Evolutionary conservation across 2,113 vertebrate species (phyloP).

Genomic region (Oceanites oceanicus): DNA sequence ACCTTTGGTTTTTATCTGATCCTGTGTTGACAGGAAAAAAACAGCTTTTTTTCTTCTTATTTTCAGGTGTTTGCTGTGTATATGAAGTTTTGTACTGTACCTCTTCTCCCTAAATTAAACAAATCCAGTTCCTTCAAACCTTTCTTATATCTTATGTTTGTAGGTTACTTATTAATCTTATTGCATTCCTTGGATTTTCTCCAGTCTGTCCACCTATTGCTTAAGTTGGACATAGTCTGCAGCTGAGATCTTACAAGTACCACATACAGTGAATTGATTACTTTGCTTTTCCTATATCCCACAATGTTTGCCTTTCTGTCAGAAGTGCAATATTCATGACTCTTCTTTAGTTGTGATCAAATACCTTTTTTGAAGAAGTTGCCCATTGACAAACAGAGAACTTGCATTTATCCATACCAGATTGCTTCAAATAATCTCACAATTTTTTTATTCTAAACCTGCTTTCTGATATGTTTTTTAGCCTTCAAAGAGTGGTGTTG

Average conservation of each 20-base stretch:
- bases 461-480: neutral
- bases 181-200: neutral
- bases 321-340: neutral
- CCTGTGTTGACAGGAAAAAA: neutral
- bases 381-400: neutral
- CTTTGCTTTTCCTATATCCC: neutral
- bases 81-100: neutral
- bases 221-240: neutral
- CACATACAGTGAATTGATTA: neutral
- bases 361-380: neutral
- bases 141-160: neutral
- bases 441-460: neutral
- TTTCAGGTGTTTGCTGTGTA: neutral
- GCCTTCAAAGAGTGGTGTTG: neutral
- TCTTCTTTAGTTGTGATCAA: neutral
- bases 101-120: neutral
- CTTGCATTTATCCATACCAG: neutral
- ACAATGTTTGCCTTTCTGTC: neutral
- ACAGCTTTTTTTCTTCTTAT: neutral
- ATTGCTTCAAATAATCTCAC: neutral
- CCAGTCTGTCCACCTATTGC: neutral
- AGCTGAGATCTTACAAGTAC: neutral
- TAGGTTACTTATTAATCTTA: neutral
- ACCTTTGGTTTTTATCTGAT: neutral
- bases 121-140: neutral